These are phyloP conservation scores for Ictalurus punctatus DNA, from an alignment of 2,113 vertebrate species.

Conservation along the genomic window DNA sequence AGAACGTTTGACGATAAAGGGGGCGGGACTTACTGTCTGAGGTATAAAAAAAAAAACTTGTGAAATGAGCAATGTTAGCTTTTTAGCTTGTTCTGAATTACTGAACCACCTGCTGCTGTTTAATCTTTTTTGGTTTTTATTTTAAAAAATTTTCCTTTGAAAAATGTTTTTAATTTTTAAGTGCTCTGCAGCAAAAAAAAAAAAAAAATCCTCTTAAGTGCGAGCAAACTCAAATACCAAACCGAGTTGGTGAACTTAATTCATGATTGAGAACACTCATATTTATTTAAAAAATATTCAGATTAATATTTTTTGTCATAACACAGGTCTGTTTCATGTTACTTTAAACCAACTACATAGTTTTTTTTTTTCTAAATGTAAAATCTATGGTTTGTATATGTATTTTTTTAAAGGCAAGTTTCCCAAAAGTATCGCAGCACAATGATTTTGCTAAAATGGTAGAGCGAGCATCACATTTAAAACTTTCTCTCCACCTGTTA, in stretches of 20 bases:
- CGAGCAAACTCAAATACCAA: not conserved
- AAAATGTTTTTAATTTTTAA: not conserved
- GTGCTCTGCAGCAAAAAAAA: not conserved
- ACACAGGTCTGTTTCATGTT: not conserved
- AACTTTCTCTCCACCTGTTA: not conserved
- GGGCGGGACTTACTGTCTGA: not conserved
- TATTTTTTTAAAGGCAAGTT: not conserved
- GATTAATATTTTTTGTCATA: not conserved
- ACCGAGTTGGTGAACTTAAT: not conserved
- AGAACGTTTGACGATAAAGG: too few species aligned
- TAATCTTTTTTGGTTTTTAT: not conserved
- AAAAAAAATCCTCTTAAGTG: not conserved
- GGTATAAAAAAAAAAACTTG: not conserved
- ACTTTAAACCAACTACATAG: not conserved
- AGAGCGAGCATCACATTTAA: not conserved
- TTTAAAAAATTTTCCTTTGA: too few species aligned
- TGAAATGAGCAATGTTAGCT: not conserved
- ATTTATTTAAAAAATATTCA: not conserved
- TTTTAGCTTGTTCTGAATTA: not conserved
- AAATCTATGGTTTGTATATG: not conserved
- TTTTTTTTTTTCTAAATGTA: not conserved
- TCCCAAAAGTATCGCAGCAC: not conserved
- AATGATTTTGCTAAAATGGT: not conserved
- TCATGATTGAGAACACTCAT: not conserved
- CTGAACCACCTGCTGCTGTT: not conserved